Conservation (phyloP, 1,140 invertebrate genomes). For the Cheumatopsyche charites region DNA sequence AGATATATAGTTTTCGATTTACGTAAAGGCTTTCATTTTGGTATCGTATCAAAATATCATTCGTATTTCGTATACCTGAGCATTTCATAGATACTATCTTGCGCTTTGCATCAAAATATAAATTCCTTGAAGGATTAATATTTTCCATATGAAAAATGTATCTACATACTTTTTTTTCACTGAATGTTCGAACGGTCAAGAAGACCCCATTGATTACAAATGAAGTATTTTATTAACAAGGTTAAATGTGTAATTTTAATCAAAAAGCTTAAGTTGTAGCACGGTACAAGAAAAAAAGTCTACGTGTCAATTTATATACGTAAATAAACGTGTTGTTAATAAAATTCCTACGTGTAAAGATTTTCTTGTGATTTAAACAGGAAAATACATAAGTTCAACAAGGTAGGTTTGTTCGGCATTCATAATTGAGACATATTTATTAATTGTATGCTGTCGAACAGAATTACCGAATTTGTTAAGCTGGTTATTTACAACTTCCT, state of each 20-base stretch:
- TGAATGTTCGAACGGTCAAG: neutral
- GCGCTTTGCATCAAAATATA: neutral
- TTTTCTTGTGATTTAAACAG: conserved; percentile 13
- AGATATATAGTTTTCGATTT: no score
- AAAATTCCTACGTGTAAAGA: neutral
- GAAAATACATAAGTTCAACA: neutral
- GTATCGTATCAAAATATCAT: no score
- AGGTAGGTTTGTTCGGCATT: neutral
- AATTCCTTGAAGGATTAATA: conserved; percentile 7
- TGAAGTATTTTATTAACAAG: conserved; percentile 10
- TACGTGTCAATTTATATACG: neutral
- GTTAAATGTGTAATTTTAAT: neutral
- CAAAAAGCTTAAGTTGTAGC: neutral
- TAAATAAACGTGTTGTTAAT: neutral
- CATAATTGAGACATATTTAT: conserved; percentile 21
- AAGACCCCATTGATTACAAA: neutral
- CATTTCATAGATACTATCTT: neutral
- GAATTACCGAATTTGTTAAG: conserved; percentile 21
- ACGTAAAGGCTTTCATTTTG: no score
- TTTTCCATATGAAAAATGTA: conserved; percentile 1
- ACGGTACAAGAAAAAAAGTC: neutral
- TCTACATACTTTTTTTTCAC: neutral
- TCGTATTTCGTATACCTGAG: no score
- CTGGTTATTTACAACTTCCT: conserved; percentile 11
- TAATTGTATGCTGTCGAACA: conserved; percentile 16